These are phyloP conservation scores for Rousettus madagascariensis DNA, from an alignment of 2,797 vertebrate genomes.

Conservation along the genomic window DNA sequence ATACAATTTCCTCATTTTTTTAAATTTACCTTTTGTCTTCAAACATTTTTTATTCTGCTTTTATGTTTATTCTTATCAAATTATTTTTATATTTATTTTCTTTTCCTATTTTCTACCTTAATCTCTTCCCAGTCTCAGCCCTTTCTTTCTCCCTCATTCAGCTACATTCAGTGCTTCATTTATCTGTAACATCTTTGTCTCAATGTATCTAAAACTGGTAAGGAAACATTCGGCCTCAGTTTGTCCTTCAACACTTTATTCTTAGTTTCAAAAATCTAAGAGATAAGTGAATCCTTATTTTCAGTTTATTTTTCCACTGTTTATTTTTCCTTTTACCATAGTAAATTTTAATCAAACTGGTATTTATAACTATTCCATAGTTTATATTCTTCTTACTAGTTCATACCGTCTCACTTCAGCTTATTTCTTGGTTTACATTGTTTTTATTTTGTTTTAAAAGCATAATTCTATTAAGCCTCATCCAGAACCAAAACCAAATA, in stretches of 20 bases:
- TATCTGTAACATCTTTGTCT: slow-evolving; percentile 43
- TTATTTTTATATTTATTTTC: slow-evolving; percentile 52
- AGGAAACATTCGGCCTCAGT: slow-evolving; percentile 39
- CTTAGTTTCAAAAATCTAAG: slow-evolving; percentile 41
- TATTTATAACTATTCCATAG: slow-evolving; percentile 1
- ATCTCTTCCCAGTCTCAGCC: slow-evolving; percentile 18
- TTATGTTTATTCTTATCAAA: slow-evolving; percentile 18
- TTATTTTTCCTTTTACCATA: slow-evolving; percentile 32
- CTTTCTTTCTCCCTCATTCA: slow-evolving; percentile 23
- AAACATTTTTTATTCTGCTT: slow-evolving; percentile 21
- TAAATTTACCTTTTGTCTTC: slow-evolving; percentile 23
- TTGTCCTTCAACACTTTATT: slow-evolving; percentile 53
- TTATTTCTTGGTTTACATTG: slow-evolving; percentile 38
- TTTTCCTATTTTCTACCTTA: slow-evolving; percentile 46
- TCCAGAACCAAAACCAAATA: slow-evolving; percentile 39
- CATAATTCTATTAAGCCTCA: slow-evolving; percentile 26
- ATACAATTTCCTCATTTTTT: slow-evolving; percentile 26
- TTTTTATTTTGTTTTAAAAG: slow-evolving; percentile 36
- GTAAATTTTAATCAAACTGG: slow-evolving; percentile 6
- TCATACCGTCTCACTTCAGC: neutral
- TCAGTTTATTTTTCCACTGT: slow-evolving; percentile 32
- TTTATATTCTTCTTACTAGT: slow-evolving; percentile 12
- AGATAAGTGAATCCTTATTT: slow-evolving; percentile 42
- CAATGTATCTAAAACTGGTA: slow-evolving; percentile 44
- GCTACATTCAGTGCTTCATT: slow-evolving; percentile 17